Evolutionary conservation across 2,888 invertebrate species (phyloP), one percentile per base, ranked within the genome.

Genomic region (Rosalia funebris): DNA sequence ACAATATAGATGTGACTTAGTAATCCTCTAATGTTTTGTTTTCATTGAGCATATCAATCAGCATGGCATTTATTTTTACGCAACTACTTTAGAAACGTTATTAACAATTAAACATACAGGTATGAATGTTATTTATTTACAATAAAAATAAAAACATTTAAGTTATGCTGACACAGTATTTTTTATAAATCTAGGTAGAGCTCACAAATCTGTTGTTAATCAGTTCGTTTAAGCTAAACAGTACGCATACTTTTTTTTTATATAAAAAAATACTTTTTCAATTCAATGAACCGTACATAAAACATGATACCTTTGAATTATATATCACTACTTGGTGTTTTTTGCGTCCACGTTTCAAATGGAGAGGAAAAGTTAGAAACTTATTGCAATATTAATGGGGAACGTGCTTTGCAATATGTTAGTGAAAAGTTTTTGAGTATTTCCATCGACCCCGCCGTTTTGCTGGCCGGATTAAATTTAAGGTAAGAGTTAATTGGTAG

Each of bases 361-460:
- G 48, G 39, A 1, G 64, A 66, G 14, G 66, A 64, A 44, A 48
- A 57, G n/a, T 41, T 58, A n/a, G 68, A 68, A 47, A 54, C 58
- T 11, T 70, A 74, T 57, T 77, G 70, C 54, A 85, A 84, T 67
- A 81, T 92, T 34, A 84, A 85, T 62, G 84, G 86, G 0, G 88
- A 88, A 66, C 86, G 84, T 62, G 84, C 87, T 16, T 79, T 89
- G 3, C 87, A 91, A 68, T 76, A 85, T 59, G 87, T 91, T 1
- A 89, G 88, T 71, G 88, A 87, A 48, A 87, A 86, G 72, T 93
- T 91, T 77, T 79, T 93, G 10, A 92, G 92, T 79, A 85, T 92
- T 65, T 87, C 89, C 0, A 81, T 92, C 3, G 90, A 90, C 73
- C 91, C 91, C 0, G 86, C 85, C 50, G 84, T 88, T 73, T 76